Percentiles rank a stretch among this genome's conserved stretches.
Evolutionary conservation across 2,113 vertebrate species (phyloP).

Genomic region (Pseudorhombus dupliciocellatus): DNA sequence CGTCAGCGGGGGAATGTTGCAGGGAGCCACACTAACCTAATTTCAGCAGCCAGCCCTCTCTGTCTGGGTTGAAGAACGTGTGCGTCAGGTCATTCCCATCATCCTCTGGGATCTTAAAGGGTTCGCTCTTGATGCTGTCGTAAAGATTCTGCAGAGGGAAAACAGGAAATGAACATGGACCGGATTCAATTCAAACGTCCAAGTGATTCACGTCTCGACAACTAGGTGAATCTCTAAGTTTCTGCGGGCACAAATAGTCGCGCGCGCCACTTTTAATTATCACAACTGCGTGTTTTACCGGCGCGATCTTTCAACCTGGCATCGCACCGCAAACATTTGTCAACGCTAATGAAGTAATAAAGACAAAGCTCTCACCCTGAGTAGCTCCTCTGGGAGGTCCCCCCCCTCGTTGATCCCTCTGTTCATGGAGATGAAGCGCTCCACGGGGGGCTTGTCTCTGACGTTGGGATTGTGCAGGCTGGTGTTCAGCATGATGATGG

Average conservation of each 20-base stretch:
- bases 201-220: background rate
- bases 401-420: slow-evolving; percentile 97
- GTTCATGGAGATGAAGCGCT: slow-evolving; percentile 99
- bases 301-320: background rate
- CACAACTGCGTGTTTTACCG: background rate
- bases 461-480: slow-evolving; percentile 99
- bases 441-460: slow-evolving; percentile 93
- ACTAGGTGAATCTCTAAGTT: background rate
- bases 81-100: slow-evolving; percentile 98
- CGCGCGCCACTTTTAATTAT: background rate
- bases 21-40: slow-evolving; percentile 86
- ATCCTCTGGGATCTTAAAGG: slow-evolving; percentile 98
- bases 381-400: slow-evolving; percentile 95
- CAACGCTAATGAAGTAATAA: slow-evolving; percentile 32
- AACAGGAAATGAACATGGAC: background rate
- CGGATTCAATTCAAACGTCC: background rate
- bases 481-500: slow-evolving; percentile 98
- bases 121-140: slow-evolving; percentile 99
- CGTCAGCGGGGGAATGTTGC: slow-evolving; percentile 17
- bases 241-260: background rate
- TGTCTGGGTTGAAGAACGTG: slow-evolving; percentile 98
- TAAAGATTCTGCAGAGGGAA: slow-evolving; percentile 89
- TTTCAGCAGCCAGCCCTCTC: slow-evolving; percentile 99
- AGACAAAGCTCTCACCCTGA: slow-evolving; percentile 83
- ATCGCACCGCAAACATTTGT: slow-evolving; percentile 5